Conservation (phyloP, 2,113 vertebrate genomes). For the Holacanthus passer region DNA sequence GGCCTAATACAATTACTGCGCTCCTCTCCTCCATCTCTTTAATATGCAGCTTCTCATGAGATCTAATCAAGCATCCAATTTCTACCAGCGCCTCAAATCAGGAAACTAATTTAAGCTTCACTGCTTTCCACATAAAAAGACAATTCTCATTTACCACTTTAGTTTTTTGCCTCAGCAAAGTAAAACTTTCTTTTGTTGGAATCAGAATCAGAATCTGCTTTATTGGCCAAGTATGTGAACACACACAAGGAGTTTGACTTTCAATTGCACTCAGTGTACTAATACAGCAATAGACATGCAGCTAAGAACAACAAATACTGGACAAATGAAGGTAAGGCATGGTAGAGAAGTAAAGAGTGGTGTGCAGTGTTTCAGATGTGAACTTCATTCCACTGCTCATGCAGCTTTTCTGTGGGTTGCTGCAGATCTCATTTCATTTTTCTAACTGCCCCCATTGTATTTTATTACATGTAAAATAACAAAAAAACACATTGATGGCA, state of each 20-base stretch:
- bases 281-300: too few species aligned
- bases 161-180: background rate
- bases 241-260: too few species aligned
- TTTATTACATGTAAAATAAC: conserved; percentile 13
- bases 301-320: too few species aligned
- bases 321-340: too few species aligned
- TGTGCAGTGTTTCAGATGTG: conserved; percentile 13
- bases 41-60: conserved; percentile 24
- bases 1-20: conserved; percentile 19
- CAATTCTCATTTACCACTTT: conserved; percentile 1
- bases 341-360: too few species aligned
- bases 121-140: conserved; percentile 8
- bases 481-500: background rate
- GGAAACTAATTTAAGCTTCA: conserved; percentile 19
- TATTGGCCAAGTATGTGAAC: too few species aligned
- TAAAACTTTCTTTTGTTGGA: background rate
- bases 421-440: conserved; percentile 17
- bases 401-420: conserved; percentile 8
- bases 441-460: background rate
- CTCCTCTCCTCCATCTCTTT: conserved; percentile 9
- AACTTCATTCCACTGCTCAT: background rate
- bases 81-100: conserved; percentile 26
- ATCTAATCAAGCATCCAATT: conserved; percentile 52
- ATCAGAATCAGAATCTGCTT: too few species aligned
- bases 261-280: too few species aligned